These are phyloP conservation scores for Tachuris rubrigastra DNA, from an alignment of 2,113 vertebrate genomes.

Conservation along the genomic window DNA sequence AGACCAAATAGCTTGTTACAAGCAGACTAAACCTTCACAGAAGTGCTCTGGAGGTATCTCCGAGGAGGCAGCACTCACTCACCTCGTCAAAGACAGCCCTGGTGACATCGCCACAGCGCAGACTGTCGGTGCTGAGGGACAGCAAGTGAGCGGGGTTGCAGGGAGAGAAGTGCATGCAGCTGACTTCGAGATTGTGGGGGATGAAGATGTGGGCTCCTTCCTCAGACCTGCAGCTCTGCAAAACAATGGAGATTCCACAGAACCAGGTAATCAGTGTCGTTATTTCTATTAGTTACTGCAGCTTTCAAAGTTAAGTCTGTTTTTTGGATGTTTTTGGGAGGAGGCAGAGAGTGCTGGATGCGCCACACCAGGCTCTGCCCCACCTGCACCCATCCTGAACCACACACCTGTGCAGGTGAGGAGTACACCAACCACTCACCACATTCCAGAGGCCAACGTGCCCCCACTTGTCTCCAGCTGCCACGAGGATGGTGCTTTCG, in stretches of 20 bases:
- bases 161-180: conserved; percentile 82
- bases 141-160: conserved; percentile 79
- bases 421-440: conserved; percentile 66
- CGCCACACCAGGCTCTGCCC: background rate
- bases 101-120: conserved; percentile 85
- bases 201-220: conserved; percentile 73
- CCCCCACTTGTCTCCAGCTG: conserved; percentile 82
- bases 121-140: conserved; percentile 79
- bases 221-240: conserved; percentile 65
- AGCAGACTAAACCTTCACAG: rapidly evolving
- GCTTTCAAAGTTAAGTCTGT: background rate
- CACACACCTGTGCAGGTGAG: background rate
- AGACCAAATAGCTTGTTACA: rapidly evolving
- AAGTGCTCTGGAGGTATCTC: background rate
- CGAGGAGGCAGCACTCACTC: background rate
- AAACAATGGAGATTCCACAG: background rate
- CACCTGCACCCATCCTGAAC: background rate
- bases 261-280: rapidly evolving
- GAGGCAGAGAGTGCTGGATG: no score
- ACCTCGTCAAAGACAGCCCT: conserved; percentile 86
- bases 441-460: conserved; percentile 86
- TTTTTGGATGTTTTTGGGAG: background rate
- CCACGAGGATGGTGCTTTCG: conserved; percentile 77
- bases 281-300: background rate
- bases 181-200: conserved; percentile 73